phyloP scores from a whole-genome alignment of 92 coral and sea anemone genomes.

The Epizoanthus illoricatus region DNA sequence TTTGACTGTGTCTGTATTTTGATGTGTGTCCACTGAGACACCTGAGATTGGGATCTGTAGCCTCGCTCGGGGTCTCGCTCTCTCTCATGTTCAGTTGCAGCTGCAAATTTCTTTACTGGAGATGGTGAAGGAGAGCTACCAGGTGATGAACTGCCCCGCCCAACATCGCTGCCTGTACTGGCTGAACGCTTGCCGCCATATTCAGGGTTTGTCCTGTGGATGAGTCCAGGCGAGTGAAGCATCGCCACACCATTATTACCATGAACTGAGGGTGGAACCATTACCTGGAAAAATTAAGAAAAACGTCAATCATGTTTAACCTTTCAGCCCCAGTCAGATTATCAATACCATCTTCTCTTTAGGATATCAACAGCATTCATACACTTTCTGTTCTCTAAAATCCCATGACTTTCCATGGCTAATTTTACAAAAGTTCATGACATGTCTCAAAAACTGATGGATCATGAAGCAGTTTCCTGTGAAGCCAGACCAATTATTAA shows the following conservation, averaged over 20 bases:
- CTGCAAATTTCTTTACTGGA: slow-evolving; percentile 89
- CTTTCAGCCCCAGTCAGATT: neutral
- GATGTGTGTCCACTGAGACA: slow-evolving; percentile 82
- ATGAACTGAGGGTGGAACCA: slow-evolving; percentile 85
- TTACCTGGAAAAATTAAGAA: slow-evolving; percentile 53
- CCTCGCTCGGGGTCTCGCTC: slow-evolving; percentile 51
- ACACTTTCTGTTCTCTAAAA: no score
- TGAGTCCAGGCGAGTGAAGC: slow-evolving; percentile 79
- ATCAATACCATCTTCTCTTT: neutral
- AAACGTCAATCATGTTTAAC: neutral
- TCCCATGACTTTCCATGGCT: no score
- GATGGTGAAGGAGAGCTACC: slow-evolving; percentile 79
- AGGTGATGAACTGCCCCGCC: slow-evolving; percentile 61
- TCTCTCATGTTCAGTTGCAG: slow-evolving; percentile 53
- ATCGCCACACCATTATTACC: slow-evolving; percentile 97
- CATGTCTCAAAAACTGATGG: no score
- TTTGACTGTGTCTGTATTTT: slow-evolving; percentile 88
- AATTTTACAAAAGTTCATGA: no score
- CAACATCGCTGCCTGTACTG: slow-evolving; percentile 62
- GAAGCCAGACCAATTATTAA: no score
- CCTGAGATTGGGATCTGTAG: slow-evolving; percentile 53
- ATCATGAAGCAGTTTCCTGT: no score
- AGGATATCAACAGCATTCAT: neutral
- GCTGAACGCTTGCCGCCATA: slow-evolving; percentile 70
- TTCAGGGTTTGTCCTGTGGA: slow-evolving; percentile 59